Evolutionary conservation across 2,797 vertebrate genomes (phyloP), one percentile per base, ranked within the genome.

Genomic region (Ceyx erithaca): DNA sequence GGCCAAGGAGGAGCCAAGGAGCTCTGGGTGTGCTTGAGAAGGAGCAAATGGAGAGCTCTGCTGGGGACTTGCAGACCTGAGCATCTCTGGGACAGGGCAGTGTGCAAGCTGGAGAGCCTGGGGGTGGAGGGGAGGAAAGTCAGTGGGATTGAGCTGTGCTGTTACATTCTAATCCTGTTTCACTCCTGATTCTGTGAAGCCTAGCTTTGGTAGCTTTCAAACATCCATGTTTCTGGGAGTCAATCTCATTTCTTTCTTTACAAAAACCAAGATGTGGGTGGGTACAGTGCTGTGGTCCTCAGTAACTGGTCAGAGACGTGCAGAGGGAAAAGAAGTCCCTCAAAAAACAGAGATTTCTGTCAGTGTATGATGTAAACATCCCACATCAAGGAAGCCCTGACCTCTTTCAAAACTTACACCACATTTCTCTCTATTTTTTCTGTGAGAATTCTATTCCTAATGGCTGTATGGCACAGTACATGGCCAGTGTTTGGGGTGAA

Each of bases 101-200:
- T 20, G 35, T 8, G 41, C 6, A 73, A 80, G 73, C 41, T 31
- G 75, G 28, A 85, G 45, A 54, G 22, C 8, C 12, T 4, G 1
- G 2, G 8, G 10, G 17, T 17, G 6, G 2, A 7, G 14, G 16
- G 41, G n/a, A 14, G 55, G 21, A 55, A 72, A 20, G 37, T 69
- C 22, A 69, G 12, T 5, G 33, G 21, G 19, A 5, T 0, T 64
- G 45, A 64, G 49, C 85, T 89, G 59, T 1, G 8, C 2, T 1
- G 2, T 21, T 57, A 7, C 14, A 17, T 41, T 82, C 12, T 78
- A 68, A 64, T 57, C 16, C 16, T 67, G 19, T 70, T 79, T 83
- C 11, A n/a, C 3, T 82, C n/a, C 28, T 20, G 26, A 70, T 70
- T 66, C 86, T 67, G 41, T 49, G 21, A 66, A 17, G 12, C 18